Evolutionary conservation across 2,888 invertebrate genomes (phyloP), one percentile per base, ranked within the genome.

Genomic region (Lissonota sp.): DNA sequence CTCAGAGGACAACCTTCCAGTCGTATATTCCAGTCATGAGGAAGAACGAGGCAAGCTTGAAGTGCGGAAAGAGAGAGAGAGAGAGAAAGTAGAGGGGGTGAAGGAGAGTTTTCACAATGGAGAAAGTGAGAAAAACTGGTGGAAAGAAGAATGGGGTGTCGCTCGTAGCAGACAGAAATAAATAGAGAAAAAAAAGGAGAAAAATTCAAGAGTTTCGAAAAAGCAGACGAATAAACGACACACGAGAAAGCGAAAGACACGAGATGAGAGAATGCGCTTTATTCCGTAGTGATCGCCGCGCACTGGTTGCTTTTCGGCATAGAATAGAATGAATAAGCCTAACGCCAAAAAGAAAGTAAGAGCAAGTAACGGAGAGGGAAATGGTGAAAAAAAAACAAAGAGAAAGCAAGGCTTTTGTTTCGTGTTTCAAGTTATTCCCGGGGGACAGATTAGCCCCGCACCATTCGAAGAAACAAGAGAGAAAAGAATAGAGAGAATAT

Each of bases 391-490:
- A n/a, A 39, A 39, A 77, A 64, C 37, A 39, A 58, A 81, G 77
- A 74, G 73, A 69, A 74, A 62, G 66, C 60, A 79, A 85, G 86
- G 85, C 87, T 88, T 89, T 90, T 89, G 88, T 91, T 89, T 86
- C 85, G 80, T 82, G 85, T 90, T 91, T 87, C 88, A 84, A 88
- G 88, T 90, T 90, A 89, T 90, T 90, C 90, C 85, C 87, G 67
- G 83, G 86, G 87, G 88, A 88, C 85, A 91, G 90, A 91, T 91
- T 92, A 91, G 89, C 87, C 74, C n/a, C 79, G 74, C 80, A 80
- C 85, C 84, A 85, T 87, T 87, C 80, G 70, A 78, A 83, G 77
- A 78, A 75, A 82, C 75, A 75, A n/a, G n/a, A n/a, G n/a, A n/a
- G n/a, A 84, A 84, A 79, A 83, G 83, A 84, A 83, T 84, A 84